Evolutionary conservation across 1,140 invertebrate genomes (phyloP), one percentile per base, ranked within the genome.

Genomic region (Drosophila azteca): DNA sequence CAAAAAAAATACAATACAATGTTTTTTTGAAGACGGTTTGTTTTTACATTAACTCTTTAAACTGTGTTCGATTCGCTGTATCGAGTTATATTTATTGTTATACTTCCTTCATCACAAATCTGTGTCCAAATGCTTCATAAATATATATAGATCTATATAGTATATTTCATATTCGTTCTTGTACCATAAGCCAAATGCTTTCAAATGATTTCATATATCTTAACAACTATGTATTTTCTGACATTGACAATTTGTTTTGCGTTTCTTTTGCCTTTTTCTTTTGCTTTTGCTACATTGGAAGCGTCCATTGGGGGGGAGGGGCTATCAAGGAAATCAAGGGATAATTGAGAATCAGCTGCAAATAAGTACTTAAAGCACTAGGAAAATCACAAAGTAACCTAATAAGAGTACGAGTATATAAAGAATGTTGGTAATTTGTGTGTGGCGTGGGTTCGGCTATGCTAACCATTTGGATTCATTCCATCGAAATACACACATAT

Each of bases 11-110:
- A 20, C 17, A 20, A 69, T 69, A 69, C 64, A 69, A 50, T 58
- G 20, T 55, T 82, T 62, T 82, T 62, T 75, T 84, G 74, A 73
- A 82, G 83, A 79, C 83, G 83, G 79, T 67, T 87, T 87, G 22
- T 31, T 31, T 31, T 31, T 39, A 72, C 75, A 71, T 81, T 85
- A 61, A 71, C 58, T 64, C 39, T 70, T 50, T 57, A 65, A 69
- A 69, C 67, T 82, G 65, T 75, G 63, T 79, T 75, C 69, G 58
- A 83, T 87, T 88, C 83, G 83, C 83, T 88, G 83, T 88, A 85
- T 88, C 78, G 83, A 79, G 77, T 88, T 88, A 83, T 79, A 58
- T 73, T 88, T 88, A 88, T 88, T 88, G 83, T 88, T 75, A 65
- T 77, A 54, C 67, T 79, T 66, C 51, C 53, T 41, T 54, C 61